Conservation (phyloP, 2,797 vertebrate genomes). For the Catamblyrhynchus diadema region DNA sequence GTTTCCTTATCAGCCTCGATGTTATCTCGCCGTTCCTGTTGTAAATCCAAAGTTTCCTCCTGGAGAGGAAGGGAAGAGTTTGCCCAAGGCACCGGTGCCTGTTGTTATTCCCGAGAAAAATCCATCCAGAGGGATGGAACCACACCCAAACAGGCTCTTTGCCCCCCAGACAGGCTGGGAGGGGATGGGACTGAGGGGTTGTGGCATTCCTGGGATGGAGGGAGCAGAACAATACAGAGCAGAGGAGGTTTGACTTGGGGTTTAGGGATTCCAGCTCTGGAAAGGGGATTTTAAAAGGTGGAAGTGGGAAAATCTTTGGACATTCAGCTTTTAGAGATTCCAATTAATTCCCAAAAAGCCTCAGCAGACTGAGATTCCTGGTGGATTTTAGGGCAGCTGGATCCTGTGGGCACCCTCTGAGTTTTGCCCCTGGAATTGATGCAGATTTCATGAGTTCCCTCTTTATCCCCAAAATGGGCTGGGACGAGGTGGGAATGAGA, state of each 20-base stretch:
- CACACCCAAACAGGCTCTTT: not conserved
- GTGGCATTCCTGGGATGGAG: accelerated
- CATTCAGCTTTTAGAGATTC: not conserved
- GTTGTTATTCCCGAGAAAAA: not conserved
- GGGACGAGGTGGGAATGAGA: too few species aligned
- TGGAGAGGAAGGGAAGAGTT: not conserved
- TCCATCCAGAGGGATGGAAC: not conserved
- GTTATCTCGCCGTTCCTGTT: not conserved
- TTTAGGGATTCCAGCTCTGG: not conserved
- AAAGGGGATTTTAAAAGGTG: not conserved
- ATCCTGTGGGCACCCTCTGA: not conserved
- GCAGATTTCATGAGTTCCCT: not conserved
- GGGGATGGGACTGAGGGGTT: not conserved
- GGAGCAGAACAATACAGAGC: accelerated
- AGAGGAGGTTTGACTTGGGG: accelerated
- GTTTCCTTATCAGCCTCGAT: slow-evolving; percentile 46
- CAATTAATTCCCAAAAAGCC: not conserved
- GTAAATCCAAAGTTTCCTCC: slow-evolving; percentile 38
- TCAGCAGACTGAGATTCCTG: not conserved
- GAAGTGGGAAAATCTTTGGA: not conserved
- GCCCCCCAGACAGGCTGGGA: accelerated
- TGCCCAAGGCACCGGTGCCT: not conserved
- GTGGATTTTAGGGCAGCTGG: not conserved
- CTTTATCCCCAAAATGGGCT: too few species aligned
- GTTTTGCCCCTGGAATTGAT: not conserved